Conservation (phyloP, 2,888 invertebrate species). For the Phengaris arion region DNA sequence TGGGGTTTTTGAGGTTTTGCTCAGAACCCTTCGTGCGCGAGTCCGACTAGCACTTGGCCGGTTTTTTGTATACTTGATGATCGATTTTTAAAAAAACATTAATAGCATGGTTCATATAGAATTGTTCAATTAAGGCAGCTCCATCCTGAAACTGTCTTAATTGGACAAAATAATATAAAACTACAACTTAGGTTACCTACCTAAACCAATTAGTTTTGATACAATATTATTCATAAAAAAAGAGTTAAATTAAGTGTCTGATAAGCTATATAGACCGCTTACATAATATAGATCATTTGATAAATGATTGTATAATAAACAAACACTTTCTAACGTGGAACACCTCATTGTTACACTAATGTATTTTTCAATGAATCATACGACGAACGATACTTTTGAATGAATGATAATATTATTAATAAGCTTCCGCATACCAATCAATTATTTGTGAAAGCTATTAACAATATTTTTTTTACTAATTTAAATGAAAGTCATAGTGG, state of each 20-base stretch:
- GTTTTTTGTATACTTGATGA: no score
- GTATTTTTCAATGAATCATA: not conserved
- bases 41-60: no score
- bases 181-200: no score
- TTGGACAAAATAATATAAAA: no score
- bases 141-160: no score
- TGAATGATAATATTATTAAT: not conserved
- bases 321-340: conserved; percentile 2
- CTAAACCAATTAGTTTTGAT: no score
- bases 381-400: not conserved
- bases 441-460: conserved; percentile 1
- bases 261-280: not conserved
- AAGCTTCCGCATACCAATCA: not conserved
- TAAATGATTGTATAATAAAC: conserved; percentile 11
- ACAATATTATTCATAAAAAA: not conserved
- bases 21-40: no score
- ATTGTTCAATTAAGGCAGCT: no score
- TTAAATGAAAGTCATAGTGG: not conserved
- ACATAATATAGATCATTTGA: conserved; percentile 4
- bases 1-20: no score
- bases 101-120: no score
- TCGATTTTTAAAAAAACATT: no score
- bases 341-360: conserved; percentile 1
- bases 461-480: not conserved
- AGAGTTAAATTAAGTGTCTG: not conserved